Evolutionary conservation across 2,888 invertebrate genomes (phyloP).

Genomic region (Drosophila mimica): DNA sequence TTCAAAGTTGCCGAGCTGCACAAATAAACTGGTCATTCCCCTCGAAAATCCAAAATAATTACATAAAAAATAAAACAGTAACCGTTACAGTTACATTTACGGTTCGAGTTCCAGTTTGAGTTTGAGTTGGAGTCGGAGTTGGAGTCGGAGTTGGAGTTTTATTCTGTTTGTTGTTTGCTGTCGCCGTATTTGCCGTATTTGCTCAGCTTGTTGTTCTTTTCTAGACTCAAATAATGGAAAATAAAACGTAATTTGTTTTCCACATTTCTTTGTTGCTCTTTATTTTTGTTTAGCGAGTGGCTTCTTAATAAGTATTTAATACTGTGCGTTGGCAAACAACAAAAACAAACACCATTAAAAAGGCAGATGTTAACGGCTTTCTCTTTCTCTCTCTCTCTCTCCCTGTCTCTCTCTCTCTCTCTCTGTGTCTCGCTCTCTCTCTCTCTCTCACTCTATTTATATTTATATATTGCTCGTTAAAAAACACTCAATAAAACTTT

Average conservation of each 20-base stretch:
- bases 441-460: too few relatives aligned
- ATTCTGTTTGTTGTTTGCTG: slow-evolving; percentile 17
- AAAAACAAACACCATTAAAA: neutral
- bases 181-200: slow-evolving; percentile 18
- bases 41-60: slow-evolving; percentile 72
- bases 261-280: neutral
- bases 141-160: neutral
- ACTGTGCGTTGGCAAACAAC: slow-evolving; percentile 5
- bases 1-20: slow-evolving; percentile 52
- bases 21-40: slow-evolving; percentile 36
- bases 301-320: slow-evolving; percentile 6
- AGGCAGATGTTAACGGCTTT: neutral
- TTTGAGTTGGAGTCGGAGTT: slow-evolving; percentile 8
- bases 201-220: slow-evolving; percentile 10
- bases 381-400: neutral
- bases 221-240: slow-evolving; percentile 18
- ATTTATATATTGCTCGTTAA: neutral
- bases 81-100: slow-evolving; percentile 32
- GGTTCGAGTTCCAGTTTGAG: neutral
- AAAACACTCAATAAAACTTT: neutral
- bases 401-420: neutral
- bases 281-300: slow-evolving; percentile 7
- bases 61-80: slow-evolving; percentile 37
- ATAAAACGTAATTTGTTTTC: slow-evolving; percentile 15
- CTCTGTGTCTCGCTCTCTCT: neutral